Evolutionary conservation across 2,113 vertebrate species (phyloP).

Genomic region (Balaeniceps rex): DNA sequence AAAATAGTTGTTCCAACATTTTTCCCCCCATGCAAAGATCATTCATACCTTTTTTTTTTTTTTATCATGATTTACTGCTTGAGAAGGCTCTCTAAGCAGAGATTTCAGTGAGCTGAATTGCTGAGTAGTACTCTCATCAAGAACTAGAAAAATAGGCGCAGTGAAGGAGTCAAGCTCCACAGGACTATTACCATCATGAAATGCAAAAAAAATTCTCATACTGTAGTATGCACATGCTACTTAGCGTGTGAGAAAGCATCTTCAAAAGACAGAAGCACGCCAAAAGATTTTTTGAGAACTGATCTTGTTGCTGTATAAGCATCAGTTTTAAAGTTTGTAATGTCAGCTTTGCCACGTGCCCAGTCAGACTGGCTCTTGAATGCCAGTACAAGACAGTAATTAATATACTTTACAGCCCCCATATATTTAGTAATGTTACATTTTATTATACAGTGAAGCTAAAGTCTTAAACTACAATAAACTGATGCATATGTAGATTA

Average conservation of each 20-base stretch:
- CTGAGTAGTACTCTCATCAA: not conserved
- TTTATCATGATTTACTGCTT: slow-evolving; percentile 29
- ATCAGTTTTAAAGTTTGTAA: slow-evolving; percentile 74
- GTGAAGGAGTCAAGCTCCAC: slow-evolving; percentile 72
- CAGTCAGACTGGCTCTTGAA: slow-evolving; percentile 53
- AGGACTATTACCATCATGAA: not conserved
- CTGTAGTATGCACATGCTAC: slow-evolving; percentile 67
- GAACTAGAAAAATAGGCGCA: slow-evolving; percentile 72
- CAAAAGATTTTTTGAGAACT: slow-evolving; percentile 73
- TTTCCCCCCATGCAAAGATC: not conserved
- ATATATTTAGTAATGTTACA: not conserved
- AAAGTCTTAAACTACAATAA: not conserved
- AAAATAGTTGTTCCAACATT: no score
- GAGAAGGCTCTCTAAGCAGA: slow-evolving; percentile 19
- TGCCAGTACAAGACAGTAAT: slow-evolving; percentile 80
- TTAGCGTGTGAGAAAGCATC: slow-evolving; percentile 75
- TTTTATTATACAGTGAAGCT: not conserved
- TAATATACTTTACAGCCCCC: not conserved
- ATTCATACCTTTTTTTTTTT: slow-evolving; percentile 69
- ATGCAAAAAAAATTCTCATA: slow-evolving; percentile 43
- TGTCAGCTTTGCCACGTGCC: slow-evolving; percentile 78
- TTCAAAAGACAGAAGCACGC: slow-evolving; percentile 77
- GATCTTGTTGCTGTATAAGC: slow-evolving; percentile 59
- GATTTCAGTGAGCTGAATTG: slow-evolving; percentile 28
- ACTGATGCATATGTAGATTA: not conserved